Evolutionary conservation across 2,888 invertebrate genomes (phyloP).

Genomic region (Dione vanillae): DNA sequence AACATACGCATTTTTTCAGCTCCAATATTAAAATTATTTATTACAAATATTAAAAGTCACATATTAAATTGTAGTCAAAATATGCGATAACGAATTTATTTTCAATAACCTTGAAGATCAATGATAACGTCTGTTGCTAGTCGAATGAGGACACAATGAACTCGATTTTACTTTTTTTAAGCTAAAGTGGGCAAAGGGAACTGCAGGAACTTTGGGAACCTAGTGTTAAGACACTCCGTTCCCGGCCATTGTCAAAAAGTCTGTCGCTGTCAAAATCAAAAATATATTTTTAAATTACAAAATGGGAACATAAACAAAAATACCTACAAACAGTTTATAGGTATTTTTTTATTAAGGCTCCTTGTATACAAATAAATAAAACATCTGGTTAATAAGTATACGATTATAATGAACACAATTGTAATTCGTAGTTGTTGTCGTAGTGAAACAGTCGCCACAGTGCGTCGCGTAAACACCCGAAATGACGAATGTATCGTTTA

Average conservation of each 20-base stretch:
- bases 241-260: no score
- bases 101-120: conserved; percentile 42
- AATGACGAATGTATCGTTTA: conserved; percentile 32
- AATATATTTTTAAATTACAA: no score
- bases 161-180: not conserved
- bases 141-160: not conserved
- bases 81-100: conserved; percentile 43
- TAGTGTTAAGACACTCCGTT: no score
- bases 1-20: not conserved
- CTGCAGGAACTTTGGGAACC: no score
- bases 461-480: conserved; percentile 19
- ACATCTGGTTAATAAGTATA: not conserved
- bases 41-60: not conserved
- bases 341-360: no score
- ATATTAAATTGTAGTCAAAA: conserved; percentile 32
- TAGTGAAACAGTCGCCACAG: not conserved
- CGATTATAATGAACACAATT: not conserved
- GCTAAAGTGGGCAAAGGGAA: no score
- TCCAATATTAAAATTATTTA: not conserved
- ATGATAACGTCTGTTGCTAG: conserved; percentile 27
- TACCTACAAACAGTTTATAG: no score
- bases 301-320: no score
- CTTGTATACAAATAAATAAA: no score
- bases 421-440: not conserved
- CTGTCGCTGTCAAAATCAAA: no score